phyloP scores from a whole-genome alignment of 1,140 invertebrate species.

The Sipha flava region DNA sequence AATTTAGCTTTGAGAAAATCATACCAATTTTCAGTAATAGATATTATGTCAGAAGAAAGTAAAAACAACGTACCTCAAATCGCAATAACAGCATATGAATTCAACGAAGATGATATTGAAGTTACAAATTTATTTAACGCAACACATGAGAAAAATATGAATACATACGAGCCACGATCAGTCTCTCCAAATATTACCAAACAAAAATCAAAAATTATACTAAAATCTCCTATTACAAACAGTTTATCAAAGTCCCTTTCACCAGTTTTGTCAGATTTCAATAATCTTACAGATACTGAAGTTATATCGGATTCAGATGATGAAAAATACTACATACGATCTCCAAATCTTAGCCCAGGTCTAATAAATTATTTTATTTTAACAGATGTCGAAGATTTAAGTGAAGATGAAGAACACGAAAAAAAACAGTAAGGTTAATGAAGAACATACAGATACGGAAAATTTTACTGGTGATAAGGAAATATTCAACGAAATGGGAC shows the following conservation, averaged over 20 bases:
- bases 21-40: neutral
- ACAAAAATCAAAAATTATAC: constrained; percentile 7
- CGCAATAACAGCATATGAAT: constrained; percentile 16
- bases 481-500: neutral
- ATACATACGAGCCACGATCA: neutral
- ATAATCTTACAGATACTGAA: neutral
- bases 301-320: constrained; percentile 21
- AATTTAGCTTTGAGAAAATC: neutral
- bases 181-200: neutral
- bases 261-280: neutral
- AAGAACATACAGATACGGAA: constrained; percentile 1
- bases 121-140: neutral
- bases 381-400: constrained; percentile 16
- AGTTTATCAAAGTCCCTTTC: constrained; percentile 4
- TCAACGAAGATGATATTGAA: neutral
- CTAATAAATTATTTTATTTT: neutral
- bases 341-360: neutral
- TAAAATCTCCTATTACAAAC: neutral
- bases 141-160: neutral
- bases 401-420: constrained; percentile 5
- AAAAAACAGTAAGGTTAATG: neutral
- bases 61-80: neutral
- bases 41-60: neutral
- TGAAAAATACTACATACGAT: neutral
- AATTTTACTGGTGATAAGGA: neutral